Percentiles rank a stretch among this genome's conserved stretches.
Evolutionary conservation across 1,140 invertebrate genomes (phyloP).

Genomic region (Babylonia areolata): DNA sequence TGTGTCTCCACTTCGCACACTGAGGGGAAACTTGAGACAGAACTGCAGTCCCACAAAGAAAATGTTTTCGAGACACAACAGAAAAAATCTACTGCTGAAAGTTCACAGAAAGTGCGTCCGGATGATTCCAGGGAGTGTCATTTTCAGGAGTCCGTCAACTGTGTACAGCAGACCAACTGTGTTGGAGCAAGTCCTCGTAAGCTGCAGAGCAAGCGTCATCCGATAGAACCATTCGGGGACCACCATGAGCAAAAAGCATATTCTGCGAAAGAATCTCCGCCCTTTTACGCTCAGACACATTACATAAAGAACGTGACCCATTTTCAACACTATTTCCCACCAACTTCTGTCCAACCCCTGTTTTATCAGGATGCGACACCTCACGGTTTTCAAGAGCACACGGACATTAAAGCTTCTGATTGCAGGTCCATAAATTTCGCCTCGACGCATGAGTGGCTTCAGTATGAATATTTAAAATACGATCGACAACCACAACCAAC

Average conservation of each 20-base stretch:
- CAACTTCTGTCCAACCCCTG: not conserved
- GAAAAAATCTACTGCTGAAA: not conserved
- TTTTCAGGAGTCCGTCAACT: not conserved
- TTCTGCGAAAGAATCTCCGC: not conserved
- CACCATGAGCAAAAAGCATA: not conserved
- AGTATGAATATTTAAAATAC: slow-evolving; percentile 8
- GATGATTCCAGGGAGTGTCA: not conserved
- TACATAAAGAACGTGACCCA: not conserved
- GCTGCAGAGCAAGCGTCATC: not conserved
- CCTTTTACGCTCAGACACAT: not conserved
- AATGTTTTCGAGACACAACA: not conserved
- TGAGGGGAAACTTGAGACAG: not conserved
- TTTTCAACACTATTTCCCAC: not conserved
- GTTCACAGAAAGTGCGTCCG: not conserved
- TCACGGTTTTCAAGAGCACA: not conserved
- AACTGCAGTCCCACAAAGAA: not conserved
- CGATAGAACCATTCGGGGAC: not conserved
- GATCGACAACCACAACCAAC: not conserved
- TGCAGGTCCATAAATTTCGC: not conserved
- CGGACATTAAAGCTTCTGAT: not conserved
- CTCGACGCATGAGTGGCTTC: not conserved
- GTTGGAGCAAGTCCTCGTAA: not conserved
- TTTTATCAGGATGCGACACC: not conserved
- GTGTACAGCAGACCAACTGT: not conserved
- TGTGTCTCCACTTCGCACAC: not conserved